phyloP scores from a whole-genome alignment of 2,113 vertebrate genomes.

The Madoqua kirkii region DNA sequence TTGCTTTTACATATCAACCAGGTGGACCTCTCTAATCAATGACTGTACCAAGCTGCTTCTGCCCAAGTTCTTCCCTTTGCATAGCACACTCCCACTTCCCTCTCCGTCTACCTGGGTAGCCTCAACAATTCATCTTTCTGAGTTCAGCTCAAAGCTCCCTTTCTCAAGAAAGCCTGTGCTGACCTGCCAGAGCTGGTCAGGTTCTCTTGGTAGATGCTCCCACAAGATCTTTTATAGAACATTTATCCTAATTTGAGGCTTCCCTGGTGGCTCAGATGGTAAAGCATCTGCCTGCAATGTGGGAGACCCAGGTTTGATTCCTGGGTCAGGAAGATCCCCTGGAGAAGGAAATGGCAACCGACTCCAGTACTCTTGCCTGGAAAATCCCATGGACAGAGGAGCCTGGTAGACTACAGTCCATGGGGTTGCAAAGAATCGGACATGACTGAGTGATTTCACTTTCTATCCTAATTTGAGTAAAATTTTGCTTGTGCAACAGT shows the following conservation, averaged over 20 bases:
- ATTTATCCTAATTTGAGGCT: background rate
- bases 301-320: background rate
- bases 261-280: background rate
- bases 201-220: background rate
- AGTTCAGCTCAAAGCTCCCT: background rate
- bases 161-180: background rate
- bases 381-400: background rate
- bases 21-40: background rate
- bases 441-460: background rate
- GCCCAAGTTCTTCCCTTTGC: background rate
- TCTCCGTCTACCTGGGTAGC: background rate
- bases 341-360: background rate
- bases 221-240: background rate
- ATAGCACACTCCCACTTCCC: rapidly evolving
- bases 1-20: background rate
- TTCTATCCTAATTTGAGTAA: background rate
- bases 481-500: background rate
- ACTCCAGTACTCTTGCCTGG: background rate
- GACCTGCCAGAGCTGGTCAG: background rate
- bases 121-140: background rate
- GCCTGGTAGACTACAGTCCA: background rate
- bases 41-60: background rate
- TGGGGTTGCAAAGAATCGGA: background rate
- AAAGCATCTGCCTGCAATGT: background rate
- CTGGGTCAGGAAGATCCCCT: background rate